Percentiles rank a stretch among this genome's conserved stretches.
phyloP scores from a whole-genome alignment of 1,140 invertebrate species.

The Heliconius melpomene region DNA sequence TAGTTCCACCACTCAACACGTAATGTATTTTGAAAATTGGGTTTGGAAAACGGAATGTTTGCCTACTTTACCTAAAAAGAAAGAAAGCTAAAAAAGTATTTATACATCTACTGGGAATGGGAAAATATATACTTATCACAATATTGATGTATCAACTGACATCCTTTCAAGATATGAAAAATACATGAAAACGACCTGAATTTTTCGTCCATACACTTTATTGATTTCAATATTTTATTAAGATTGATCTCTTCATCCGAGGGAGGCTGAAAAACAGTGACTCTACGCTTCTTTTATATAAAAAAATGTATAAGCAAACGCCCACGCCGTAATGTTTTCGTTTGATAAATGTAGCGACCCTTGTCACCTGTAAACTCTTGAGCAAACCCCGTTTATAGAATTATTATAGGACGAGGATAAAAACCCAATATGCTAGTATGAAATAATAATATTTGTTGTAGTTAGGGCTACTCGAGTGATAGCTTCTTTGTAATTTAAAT shows the following conservation, averaged over 20 bases:
- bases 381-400: not conserved
- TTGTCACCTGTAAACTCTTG: not conserved
- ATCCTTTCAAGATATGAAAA: not conserved
- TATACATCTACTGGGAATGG: no score
- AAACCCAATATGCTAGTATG: not conserved
- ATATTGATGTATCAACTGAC: no score
- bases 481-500: not conserved
- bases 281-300: not conserved
- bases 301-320: constrained; percentile 2
- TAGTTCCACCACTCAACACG: no score
- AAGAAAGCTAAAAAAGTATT: no score
- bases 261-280: not conserved
- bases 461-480: not conserved
- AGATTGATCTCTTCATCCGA: not conserved
- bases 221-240: not conserved
- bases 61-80: no score
- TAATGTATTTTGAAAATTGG: no score
- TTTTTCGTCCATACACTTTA: not conserved
- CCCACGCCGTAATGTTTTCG: not conserved
- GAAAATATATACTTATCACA: no score
- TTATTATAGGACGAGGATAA: not conserved
- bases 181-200: not conserved
- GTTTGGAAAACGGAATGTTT: no score
- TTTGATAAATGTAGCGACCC: constrained; percentile 10
- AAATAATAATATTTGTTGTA: not conserved